phyloP scores from a whole-genome alignment of 1,140 invertebrate species.

The Drosophila quadrilineata region DNA sequence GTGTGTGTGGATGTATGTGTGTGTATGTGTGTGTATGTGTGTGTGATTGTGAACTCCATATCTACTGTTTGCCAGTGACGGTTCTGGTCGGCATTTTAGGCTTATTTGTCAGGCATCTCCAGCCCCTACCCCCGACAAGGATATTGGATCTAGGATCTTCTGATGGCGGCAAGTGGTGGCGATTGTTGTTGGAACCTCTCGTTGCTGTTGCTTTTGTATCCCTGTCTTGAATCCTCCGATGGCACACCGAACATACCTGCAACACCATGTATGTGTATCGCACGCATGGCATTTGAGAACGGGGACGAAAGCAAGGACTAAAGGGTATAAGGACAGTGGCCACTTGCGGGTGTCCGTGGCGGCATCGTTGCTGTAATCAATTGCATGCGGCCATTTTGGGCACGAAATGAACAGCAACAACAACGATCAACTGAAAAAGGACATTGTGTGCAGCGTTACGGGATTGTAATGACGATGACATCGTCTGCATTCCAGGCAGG shows the following conservation, averaged over 20 bases:
- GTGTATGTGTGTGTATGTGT: neutral
- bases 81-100: conserved; percentile 39
- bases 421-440: conserved; percentile 1
- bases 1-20: neutral
- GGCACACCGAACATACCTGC: conserved; percentile 25
- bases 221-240: neutral
- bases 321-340: conserved; percentile 10
- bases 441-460: conserved; percentile 12
- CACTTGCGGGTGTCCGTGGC: conserved; percentile 31
- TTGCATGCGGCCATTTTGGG: conserved; percentile 49
- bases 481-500: neutral
- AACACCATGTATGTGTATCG: conserved; percentile 45
- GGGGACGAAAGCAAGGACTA: neutral
- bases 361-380: conserved; percentile 50
- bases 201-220: neutral
- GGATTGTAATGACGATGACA: conserved; percentile 25
- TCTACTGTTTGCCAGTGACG: neutral
- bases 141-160: conserved; percentile 17
- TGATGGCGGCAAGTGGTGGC: neutral
- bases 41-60: neutral
- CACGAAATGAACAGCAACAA: conserved; percentile 19
- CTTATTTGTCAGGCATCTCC: conserved; percentile 19
- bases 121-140: conserved; percentile 21
- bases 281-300: neutral
- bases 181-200: neutral